A percentile compares a stretch with the other conserved stretches of the same genome.
phyloP scores from a whole-genome alignment of 2,888 invertebrate genomes.

The Drosophila eohydei region DNA sequence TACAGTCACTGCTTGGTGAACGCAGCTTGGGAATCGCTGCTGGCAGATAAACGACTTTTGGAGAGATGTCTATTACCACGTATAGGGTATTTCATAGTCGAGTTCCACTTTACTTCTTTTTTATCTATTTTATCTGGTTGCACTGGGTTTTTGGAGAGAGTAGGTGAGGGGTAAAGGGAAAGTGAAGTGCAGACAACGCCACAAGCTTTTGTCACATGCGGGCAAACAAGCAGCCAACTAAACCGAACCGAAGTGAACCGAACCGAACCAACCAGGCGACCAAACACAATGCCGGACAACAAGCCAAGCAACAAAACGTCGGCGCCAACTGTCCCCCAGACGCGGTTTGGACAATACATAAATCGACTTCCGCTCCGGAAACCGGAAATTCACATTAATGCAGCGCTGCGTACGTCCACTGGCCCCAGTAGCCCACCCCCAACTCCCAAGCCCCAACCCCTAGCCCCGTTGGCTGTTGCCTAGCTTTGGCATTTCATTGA shows the following conservation, averaged over 20 bases:
- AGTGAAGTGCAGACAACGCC: constrained; percentile 9
- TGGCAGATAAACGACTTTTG: not conserved
- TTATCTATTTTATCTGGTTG: not conserved
- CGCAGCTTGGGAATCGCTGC: not conserved
- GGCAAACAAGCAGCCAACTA: constrained; percentile 29
- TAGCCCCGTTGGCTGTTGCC: not conserved
- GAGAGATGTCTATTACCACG: no score
- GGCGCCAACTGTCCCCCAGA: constrained; percentile 54
- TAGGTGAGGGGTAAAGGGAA: not conserved
- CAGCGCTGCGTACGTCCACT: constrained; percentile 51
- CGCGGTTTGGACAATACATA: constrained; percentile 49
- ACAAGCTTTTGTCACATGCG: constrained; percentile 52
- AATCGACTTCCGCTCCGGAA: constrained; percentile 66
- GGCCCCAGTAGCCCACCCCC: not conserved
- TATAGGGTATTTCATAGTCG: not conserved
- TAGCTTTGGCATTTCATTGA: constrained; percentile 8
- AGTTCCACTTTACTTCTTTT: not conserved
- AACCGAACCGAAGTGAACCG: not conserved
- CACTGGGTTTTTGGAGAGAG: not conserved
- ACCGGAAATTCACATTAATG: constrained; percentile 78
- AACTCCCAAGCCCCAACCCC: not conserved
- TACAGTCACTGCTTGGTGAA: not conserved
- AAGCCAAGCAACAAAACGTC: constrained; percentile 39
- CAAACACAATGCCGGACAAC: constrained; percentile 27
- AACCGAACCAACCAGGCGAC: not conserved